phyloP scores from a whole-genome alignment of 2,797 vertebrate species.

The Linurgus olivaceus region DNA sequence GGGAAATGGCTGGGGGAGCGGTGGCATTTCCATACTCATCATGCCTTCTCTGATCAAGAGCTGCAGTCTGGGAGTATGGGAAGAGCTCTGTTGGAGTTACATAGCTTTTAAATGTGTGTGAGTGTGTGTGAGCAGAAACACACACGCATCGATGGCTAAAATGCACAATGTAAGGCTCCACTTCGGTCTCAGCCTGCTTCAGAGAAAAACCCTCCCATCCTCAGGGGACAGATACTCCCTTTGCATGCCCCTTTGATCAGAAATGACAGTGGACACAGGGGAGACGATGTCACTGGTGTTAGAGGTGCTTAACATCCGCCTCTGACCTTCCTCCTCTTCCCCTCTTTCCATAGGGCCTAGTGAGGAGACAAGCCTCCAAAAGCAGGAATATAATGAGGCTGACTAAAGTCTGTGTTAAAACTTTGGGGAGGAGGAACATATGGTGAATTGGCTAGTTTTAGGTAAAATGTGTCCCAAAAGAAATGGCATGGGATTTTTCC shows the following conservation, averaged over 20 bases:
- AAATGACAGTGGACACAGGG: background rate
- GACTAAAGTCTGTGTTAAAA: background rate
- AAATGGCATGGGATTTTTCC: background rate
- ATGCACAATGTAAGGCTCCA: background rate
- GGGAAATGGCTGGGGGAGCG: background rate
- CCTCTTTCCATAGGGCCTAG: background rate
- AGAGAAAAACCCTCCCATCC: background rate
- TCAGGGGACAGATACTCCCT: background rate
- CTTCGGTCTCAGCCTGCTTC: background rate
- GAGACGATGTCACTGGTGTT: background rate
- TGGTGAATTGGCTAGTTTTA: background rate
- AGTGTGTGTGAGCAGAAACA: background rate
- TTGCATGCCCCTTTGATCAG: background rate
- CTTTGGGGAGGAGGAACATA: background rate
- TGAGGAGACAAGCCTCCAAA: background rate
- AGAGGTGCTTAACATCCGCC: background rate
- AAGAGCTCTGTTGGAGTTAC: background rate
- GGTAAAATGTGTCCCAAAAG: background rate
- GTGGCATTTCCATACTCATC: background rate
- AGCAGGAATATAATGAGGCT: background rate
- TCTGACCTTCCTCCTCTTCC: background rate
- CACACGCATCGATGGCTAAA: background rate
- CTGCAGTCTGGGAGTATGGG: background rate
- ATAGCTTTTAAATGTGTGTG: rapidly evolving
- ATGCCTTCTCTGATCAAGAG: background rate